Percentiles rank a stretch among this genome's conserved stretches.
Conservation (phyloP, 2,888 invertebrate genomes). For the Lordiphosa andalusiaca region DNA sequence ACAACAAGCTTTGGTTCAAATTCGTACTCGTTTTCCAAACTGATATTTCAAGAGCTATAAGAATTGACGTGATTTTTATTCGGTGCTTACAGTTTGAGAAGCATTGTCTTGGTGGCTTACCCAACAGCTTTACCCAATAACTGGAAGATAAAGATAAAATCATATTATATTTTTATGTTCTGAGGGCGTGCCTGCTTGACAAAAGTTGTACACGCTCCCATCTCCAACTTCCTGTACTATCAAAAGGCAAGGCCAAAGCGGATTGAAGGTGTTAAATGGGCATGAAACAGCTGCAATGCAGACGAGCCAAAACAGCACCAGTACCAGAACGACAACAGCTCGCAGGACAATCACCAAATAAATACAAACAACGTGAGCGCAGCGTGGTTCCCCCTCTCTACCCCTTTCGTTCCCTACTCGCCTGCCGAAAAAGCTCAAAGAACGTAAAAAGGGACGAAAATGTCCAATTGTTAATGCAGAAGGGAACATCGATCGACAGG, state of each 20-base stretch:
- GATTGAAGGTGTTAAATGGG: conserved; percentile 75
- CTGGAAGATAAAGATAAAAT: too few relatives aligned
- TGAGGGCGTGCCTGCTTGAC: too few relatives aligned
- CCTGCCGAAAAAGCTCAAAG: conserved; percentile 63
- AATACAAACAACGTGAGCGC: conserved; percentile 44
- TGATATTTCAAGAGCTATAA: too few relatives aligned
- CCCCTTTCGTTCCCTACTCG: background rate
- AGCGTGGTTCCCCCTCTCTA: conserved; percentile 13
- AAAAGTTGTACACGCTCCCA: conserved; percentile 8
- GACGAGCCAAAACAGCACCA: conserved; percentile 14
- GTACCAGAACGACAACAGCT: conserved; percentile 42
- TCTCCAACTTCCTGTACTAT: conserved; percentile 21
- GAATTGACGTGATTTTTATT: too few relatives aligned
- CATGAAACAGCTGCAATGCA: conserved; percentile 75
- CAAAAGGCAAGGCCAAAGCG: conserved; percentile 43
- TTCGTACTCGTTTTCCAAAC: too few relatives aligned
- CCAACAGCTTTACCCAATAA: too few relatives aligned
- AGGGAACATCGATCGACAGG: conserved; percentile 25
- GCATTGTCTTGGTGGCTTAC: too few relatives aligned
- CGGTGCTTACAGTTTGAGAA: too few relatives aligned
- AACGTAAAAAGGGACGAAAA: conserved; percentile 50
- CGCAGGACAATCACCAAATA: conserved; percentile 64
- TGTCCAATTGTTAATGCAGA: conserved; percentile 62
- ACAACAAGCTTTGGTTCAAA: too few relatives aligned
- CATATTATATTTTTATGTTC: too few relatives aligned